Evolutionary conservation across 2,113 vertebrate species (phyloP), one percentile per base, ranked within the genome.

Genomic region (Sylvilagus bachmani): DNA sequence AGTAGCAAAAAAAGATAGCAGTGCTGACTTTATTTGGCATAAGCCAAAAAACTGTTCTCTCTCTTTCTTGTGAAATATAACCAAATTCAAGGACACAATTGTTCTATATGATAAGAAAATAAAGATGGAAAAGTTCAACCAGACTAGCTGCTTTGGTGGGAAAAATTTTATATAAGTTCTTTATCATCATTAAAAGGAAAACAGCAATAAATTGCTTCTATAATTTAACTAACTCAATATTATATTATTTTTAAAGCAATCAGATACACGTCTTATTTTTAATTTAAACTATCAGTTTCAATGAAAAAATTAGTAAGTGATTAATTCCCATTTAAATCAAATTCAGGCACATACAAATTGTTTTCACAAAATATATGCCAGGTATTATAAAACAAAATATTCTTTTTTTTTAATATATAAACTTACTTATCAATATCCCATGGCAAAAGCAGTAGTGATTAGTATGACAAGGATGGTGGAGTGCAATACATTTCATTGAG

Each of bases 371-470:
- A 69, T 73, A 61, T 33, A 70, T 69, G 5, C 10, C 5, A 90
- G 55, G 22, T 9, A 29, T 69, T 91, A n/a, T 74, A 1, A 86
- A 86, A 49, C 3, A 94, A 83, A 74, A 78, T 73, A 49, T 66
- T 86, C 12, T 14, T 87, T 0, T n/a, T n/a, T 38, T 62, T 66
- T 64, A 78, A 82, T 36, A 80, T 55, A 82, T 29, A 33, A 75
- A 83, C 14, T 79, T 92, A 84, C 38, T 77, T 94, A 83, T 64
- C 74, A 86, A 49, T 70, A 87, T 90, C 29, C 19, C 51, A 90
- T 29, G 58, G 14, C 13, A 92, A 94, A 79, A 58, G 21, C 29
- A 75, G 14, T 61, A 66, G 62, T 67, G n/a, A 38, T 67, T 79
- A 94, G 11, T 6, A 84, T 31, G 27, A 71, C 36, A 84, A 87